A percentile compares a stretch with the other conserved stretches of the same genome.
Conservation (phyloP, 1,140 invertebrate genomes). For the Tetragnatha versicolor region DNA sequence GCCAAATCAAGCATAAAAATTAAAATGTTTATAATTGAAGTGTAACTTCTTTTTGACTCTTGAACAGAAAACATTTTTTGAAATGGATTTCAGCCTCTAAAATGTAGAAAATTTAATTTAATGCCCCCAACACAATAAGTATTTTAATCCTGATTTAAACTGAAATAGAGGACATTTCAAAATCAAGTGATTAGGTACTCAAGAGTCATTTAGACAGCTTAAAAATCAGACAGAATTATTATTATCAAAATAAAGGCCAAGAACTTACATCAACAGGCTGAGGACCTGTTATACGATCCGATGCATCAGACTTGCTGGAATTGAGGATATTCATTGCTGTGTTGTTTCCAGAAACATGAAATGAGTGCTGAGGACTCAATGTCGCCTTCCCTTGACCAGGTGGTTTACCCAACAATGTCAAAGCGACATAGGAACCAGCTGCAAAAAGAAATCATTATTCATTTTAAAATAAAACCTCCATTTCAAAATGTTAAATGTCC, state of each 20-base stretch:
- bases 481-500: neutral
- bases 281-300: conserved; percentile 80
- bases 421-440: conserved; percentile 67
- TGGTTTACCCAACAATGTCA: conserved; percentile 66
- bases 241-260: neutral
- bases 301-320: conserved; percentile 55
- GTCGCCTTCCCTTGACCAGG: conserved; percentile 52
- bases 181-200: no score
- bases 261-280: conserved; percentile 83
- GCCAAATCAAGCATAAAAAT: neutral
- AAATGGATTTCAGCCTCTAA: neutral
- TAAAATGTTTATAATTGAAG: neutral
- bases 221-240: no score
- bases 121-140: neutral
- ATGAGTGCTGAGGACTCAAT: conserved; percentile 27
- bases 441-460: conserved; percentile 55
- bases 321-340: conserved; percentile 8
- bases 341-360: conserved; percentile 29
- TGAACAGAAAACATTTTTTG: neutral
- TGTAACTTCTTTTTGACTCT: neutral
- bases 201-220: no score
- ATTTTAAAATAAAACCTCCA: neutral
- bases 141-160: no score
- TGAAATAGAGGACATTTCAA: no score
- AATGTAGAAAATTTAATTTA: neutral